Evolutionary conservation across 2,113 vertebrate genomes (phyloP), one percentile per base, ranked within the genome.

Genomic region (Dicerorhinus sumatrensis): DNA sequence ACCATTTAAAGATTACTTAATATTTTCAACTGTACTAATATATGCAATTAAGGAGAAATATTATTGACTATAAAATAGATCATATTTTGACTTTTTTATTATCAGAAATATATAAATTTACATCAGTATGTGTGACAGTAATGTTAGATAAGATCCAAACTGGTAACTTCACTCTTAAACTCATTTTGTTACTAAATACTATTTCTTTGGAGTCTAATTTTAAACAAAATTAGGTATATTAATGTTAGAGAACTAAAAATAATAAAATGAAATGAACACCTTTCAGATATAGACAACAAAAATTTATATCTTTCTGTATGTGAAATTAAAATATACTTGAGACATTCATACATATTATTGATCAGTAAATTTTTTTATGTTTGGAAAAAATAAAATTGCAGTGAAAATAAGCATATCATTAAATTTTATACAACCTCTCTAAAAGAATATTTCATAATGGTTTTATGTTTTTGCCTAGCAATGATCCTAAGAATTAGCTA

Each of bases 401-500:
- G 12, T 67, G 29, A 85, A 92, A 93, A 76, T 31, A 92, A 72
- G 80, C n/a, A 63, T 51, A 87, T 69, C 21, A 14, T 94, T 93
- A 42, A 79, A 51, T 91, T 77, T 89, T 58, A 62, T 77, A 79
- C n/a, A 91, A 51, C 4, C 3, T 46, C 29, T 75, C 27, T 69
- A 90, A 65, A 81, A 42, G n/a, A 92, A 31, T 72, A 46, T 75
- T 85, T 91, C 48, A 70, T 46, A 81, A 62, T 82, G n/a, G 67
- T 17, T 60, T 83, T 62, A 72, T 54, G 8, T 27, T 70, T 67
- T 95, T 33, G 10, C 27, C 25, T 27, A 76, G 20, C 83, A 69
- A 27, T 70, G 36, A 82, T 83, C 33, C 91, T 94, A 97, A 94
- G 89, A 92, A 58, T 73, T 77, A 95, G 36, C 16, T 17, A 82